Evolutionary conservation across 2,888 invertebrate species (phyloP).

Genomic region (Anthophora plumipes): DNA sequence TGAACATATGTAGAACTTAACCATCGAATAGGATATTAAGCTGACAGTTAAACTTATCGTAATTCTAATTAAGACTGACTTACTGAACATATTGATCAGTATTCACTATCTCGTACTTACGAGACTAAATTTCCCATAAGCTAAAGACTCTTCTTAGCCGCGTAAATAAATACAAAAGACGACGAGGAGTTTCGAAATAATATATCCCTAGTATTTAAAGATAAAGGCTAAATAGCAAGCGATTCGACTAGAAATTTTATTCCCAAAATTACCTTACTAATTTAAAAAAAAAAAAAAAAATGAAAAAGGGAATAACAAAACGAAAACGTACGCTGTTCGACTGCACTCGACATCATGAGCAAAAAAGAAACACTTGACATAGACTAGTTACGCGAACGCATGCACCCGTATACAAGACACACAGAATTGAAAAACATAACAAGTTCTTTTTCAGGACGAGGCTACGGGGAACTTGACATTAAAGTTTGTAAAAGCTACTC

Average conservation of each 20-base stretch:
- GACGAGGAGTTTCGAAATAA: too few relatives aligned
- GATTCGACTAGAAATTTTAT: not conserved
- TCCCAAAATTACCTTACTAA: not conserved
- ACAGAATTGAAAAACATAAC: not conserved
- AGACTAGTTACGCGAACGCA: not conserved
- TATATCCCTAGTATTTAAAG: too few relatives aligned
- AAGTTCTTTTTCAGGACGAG: slow-evolving; percentile 20
- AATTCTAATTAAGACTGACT: not conserved
- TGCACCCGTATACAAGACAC: not conserved
- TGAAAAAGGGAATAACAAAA: too few relatives aligned
- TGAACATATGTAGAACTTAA: not conserved
- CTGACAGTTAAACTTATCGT: not conserved
- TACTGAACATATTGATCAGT: not conserved
- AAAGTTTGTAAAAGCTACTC: slow-evolving; percentile 51
- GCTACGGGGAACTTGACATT: slow-evolving; percentile 26
- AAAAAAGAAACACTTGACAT: not conserved
- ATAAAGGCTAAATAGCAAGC: too few relatives aligned
- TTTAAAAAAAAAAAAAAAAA: too few relatives aligned
- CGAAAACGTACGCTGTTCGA: not conserved
- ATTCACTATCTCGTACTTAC: not conserved
- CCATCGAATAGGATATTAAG: not conserved
- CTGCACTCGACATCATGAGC: not conserved
- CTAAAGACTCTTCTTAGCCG: not conserved
- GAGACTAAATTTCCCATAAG: too few relatives aligned
- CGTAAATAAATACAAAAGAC: not conserved